Percentiles rank a stretch among this genome's conserved stretches.
Evolutionary conservation across 2,797 vertebrate species (phyloP).

Genomic region (Aplochiton taeniatus): DNA sequence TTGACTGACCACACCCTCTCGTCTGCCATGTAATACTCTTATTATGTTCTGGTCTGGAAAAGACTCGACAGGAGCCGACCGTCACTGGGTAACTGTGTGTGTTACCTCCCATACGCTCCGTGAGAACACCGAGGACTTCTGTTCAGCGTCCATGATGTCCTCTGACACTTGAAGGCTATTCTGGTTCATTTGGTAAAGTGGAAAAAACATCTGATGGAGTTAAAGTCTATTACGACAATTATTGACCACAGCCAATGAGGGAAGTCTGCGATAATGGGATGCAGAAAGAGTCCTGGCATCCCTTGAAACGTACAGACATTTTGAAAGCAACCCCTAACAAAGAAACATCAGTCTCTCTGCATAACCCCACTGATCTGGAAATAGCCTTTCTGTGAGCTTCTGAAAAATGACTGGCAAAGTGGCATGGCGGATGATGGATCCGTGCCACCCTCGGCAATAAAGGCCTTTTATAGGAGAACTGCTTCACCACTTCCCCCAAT

Average conservation of each 20-base stretch:
- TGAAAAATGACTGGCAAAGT: slow-evolving; percentile 52
- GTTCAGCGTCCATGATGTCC: slow-evolving; percentile 43
- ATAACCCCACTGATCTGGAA: slow-evolving; percentile 44
- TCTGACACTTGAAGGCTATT: slow-evolving; percentile 52
- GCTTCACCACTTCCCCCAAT: slow-evolving; percentile 57
- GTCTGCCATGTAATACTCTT: slow-evolving; percentile 54
- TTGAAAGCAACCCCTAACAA: slow-evolving; percentile 13
- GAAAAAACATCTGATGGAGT: slow-evolving; percentile 29
- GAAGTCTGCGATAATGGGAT: no score
- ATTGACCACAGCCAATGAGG: no score
- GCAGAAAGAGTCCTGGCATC: no score
- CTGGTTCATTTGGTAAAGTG: slow-evolving; percentile 55
- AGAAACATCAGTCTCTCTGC: slow-evolving; percentile 46
- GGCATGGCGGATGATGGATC: slow-evolving; percentile 57
- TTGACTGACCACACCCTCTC: slow-evolving; percentile 60
- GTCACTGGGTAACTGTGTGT: slow-evolving; percentile 27
- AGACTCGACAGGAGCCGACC: slow-evolving; percentile 55
- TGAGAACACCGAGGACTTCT: slow-evolving; percentile 47
- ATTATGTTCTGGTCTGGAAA: slow-evolving; percentile 61
- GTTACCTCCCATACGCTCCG: slow-evolving; percentile 49
- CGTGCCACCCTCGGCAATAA: slow-evolving; percentile 53
- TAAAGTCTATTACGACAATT: no score
- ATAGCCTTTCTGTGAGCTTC: slow-evolving; percentile 49
- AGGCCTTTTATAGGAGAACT: slow-evolving; percentile 60
- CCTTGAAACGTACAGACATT: not conserved